Evolutionary conservation across 2,888 invertebrate species (phyloP).

Genomic region (Caenorhabditis sp.): DNA sequence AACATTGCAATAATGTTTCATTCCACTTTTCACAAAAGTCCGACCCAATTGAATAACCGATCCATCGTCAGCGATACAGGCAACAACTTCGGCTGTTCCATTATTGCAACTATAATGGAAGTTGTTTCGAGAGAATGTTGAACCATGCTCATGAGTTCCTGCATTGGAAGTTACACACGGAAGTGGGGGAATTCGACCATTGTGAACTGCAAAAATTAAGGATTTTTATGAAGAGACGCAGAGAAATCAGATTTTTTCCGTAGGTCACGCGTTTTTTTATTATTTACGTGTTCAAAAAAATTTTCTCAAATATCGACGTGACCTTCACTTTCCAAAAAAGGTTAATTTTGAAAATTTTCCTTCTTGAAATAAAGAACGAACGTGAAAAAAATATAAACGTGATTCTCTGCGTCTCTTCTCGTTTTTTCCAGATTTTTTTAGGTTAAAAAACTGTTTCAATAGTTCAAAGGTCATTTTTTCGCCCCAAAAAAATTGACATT

Average conservation of each 20-base stretch:
- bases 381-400: no score
- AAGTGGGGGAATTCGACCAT: slow-evolving; percentile 60
- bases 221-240: background rate
- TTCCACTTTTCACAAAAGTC: slow-evolving; percentile 61
- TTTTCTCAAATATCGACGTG: no score
- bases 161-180: slow-evolving; percentile 64
- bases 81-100: slow-evolving; percentile 69
- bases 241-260: no score
- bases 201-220: slow-evolving; percentile 37
- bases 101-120: slow-evolving; percentile 69
- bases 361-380: no score
- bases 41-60: slow-evolving; percentile 67
- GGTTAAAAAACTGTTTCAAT: no score
- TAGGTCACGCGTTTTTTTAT: no score
- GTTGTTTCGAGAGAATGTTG: slow-evolving; percentile 68
- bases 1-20: slow-evolving; percentile 64
- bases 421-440: background rate
- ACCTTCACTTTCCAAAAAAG: no score
- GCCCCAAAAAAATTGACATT: no score
- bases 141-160: slow-evolving; percentile 66
- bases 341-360: no score
- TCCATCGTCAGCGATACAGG: slow-evolving; percentile 66
- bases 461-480: no score
- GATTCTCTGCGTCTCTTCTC: no score
- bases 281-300: no score